Conservation (phyloP, 2,113 vertebrate species). For the Ellobius talpinus region DNA sequence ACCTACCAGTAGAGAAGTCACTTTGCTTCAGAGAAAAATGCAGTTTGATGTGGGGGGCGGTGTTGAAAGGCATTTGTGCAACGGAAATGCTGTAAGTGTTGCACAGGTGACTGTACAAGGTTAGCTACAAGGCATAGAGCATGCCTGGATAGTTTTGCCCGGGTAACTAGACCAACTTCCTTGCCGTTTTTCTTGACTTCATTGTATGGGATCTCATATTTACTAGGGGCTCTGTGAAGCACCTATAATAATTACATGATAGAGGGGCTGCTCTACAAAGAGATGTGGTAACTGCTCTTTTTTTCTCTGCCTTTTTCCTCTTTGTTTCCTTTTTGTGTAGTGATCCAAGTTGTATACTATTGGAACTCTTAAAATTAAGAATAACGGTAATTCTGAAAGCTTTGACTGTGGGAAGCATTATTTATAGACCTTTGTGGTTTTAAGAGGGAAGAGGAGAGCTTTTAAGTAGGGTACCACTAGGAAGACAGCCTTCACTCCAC, state of each 20-base stretch:
- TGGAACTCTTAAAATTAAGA: conserved; percentile 72
- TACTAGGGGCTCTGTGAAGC: background rate
- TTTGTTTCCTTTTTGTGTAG: conserved; percentile 61
- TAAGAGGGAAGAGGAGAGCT: conserved; percentile 61
- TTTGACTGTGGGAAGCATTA: conserved; percentile 70
- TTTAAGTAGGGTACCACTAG: conserved; percentile 65
- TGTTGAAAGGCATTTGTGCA: background rate
- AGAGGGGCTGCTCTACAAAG: background rate
- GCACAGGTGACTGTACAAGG: background rate
- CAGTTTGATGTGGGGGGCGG: background rate
- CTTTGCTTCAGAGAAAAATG: background rate
- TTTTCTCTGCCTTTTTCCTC: background rate
- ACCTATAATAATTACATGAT: conserved; percentile 8
- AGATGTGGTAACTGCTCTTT: background rate
- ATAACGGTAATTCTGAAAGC: conserved; percentile 72
- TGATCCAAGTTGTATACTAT: conserved; percentile 64
- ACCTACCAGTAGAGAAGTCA: background rate
- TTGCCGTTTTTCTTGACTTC: background rate
- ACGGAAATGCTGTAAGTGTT: background rate
- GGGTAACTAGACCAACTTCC: background rate
- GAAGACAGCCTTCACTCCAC: conserved; percentile 33
- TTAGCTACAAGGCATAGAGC: background rate
- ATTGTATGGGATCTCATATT: background rate
- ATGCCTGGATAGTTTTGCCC: background rate
- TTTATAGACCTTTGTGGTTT: conserved; percentile 73